phyloP scores from a whole-genome alignment of 1,140 invertebrate species.

The Panagrolaimus sp. region DNA sequence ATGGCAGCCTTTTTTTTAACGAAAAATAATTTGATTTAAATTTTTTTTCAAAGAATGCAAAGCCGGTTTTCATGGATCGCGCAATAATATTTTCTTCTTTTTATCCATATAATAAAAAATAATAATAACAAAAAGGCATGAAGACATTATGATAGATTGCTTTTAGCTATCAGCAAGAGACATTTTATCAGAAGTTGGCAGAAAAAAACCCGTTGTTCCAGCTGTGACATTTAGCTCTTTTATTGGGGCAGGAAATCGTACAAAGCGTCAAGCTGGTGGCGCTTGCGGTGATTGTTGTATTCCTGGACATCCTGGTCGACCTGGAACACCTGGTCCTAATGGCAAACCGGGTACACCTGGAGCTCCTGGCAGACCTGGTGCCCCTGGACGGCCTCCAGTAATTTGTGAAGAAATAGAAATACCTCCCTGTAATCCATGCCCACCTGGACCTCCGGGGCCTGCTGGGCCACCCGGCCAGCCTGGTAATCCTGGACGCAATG shows the following conservation, averaged over 20 bases:
- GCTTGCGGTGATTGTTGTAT: conserved; percentile 37
- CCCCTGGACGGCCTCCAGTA: conserved; percentile 51
- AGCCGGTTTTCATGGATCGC: too few species aligned
- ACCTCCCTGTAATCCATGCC: conserved; percentile 53
- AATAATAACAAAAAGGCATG: too few species aligned
- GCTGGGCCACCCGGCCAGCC: conserved; percentile 20
- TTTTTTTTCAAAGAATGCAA: too few species aligned
- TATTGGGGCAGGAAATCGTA: conserved; percentile 27
- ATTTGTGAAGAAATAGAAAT: conserved; percentile 55
- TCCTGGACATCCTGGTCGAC: conserved; percentile 44
- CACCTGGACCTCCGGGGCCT: conserved; percentile 28
- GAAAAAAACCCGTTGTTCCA: conserved; percentile 22
- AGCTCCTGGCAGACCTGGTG: conserved; percentile 35
- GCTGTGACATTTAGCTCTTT: not conserved
- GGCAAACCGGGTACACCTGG: conserved; percentile 29
- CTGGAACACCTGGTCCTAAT: conserved; percentile 26
- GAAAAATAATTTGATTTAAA: too few species aligned
- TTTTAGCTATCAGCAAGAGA: conserved; percentile 45
- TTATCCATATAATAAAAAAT: too few species aligned
- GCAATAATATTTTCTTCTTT: too few species aligned
- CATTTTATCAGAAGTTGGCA: conserved; percentile 38
- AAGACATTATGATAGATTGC: too few species aligned
- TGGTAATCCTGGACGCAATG: conserved; percentile 18
- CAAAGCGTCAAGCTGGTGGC: conserved; percentile 36
- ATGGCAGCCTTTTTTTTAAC: too few species aligned